Conservation (phyloP, 2,113 vertebrate species). For the Ivindomyrus marchei region DNA sequence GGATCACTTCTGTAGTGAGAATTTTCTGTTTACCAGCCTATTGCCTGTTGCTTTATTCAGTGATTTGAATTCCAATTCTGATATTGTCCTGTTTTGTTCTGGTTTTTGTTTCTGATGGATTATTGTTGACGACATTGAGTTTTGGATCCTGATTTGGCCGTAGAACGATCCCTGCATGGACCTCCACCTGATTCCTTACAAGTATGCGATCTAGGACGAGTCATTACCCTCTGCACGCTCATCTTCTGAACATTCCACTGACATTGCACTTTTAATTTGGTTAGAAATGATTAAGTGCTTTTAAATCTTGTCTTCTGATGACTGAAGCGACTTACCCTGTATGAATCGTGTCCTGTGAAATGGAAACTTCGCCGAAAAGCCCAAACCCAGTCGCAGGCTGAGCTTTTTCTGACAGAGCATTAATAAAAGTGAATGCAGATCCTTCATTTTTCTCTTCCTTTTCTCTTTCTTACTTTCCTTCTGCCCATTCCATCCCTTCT, state of each 20-base stretch:
- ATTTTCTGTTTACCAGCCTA: background rate
- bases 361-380: conserved; percentile 38
- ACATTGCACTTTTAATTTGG: background rate
- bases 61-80: background rate
- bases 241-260: background rate
- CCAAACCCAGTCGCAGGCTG: conserved; percentile 22
- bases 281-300: background rate
- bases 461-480: conserved; percentile 18
- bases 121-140: background rate
- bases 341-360: conserved; percentile 8
- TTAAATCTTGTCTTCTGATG: background rate
- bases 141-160: background rate
- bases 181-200: background rate
- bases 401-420: conserved; percentile 35
- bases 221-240: background rate
- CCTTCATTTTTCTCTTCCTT: conserved; percentile 20
- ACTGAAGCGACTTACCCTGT: conserved; percentile 3
- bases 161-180: background rate
- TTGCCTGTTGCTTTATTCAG: background rate
- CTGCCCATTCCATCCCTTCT: background rate
- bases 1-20: background rate
- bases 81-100: background rate
- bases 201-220: background rate
- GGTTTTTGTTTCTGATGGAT: background rate
- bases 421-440: conserved; percentile 29